Evolutionary conservation across 1,140 invertebrate species (phyloP).

Genomic region (Maconellicoccus hirsutus): DNA sequence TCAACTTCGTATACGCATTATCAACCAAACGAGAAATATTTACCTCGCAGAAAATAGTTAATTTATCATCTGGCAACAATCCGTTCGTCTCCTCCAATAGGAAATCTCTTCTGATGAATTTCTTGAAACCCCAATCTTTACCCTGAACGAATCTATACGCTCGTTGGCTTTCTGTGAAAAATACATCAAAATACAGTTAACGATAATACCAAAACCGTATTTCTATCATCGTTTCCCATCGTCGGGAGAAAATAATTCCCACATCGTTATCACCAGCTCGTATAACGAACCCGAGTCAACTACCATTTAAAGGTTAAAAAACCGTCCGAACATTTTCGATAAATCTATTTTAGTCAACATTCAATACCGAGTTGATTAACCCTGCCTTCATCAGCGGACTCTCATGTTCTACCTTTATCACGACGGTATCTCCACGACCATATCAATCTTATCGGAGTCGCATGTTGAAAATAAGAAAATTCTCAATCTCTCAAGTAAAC

Average conservation of each 20-base stretch:
- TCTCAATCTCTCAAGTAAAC: too few species aligned
- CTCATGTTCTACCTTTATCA: too few species aligned
- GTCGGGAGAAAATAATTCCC: too few species aligned
- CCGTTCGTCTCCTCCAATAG: constrained; percentile 96
- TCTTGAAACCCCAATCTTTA: constrained; percentile 99
- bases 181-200: constrained; percentile 12
- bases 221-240: too few species aligned
- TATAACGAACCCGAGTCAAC: neutral
- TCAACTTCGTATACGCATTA: too few species aligned
- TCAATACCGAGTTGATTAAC: neutral
- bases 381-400: neutral
- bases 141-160: constrained; percentile 98
- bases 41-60: constrained; percentile 98
- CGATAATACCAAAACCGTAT: too few species aligned
- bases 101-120: constrained; percentile 97
- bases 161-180: constrained; percentile 63
- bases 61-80: constrained; percentile 92
- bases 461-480: too few species aligned
- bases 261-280: neutral
- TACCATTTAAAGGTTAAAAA: neutral
- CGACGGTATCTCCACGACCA: too few species aligned
- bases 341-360: constrained; percentile 1
- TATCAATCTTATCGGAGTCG: too few species aligned
- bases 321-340: neutral
- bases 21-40: too few species aligned